These are phyloP conservation scores for Bufotes viridis DNA, from an alignment of 2,797 vertebrate genomes.

Conservation along the genomic window DNA sequence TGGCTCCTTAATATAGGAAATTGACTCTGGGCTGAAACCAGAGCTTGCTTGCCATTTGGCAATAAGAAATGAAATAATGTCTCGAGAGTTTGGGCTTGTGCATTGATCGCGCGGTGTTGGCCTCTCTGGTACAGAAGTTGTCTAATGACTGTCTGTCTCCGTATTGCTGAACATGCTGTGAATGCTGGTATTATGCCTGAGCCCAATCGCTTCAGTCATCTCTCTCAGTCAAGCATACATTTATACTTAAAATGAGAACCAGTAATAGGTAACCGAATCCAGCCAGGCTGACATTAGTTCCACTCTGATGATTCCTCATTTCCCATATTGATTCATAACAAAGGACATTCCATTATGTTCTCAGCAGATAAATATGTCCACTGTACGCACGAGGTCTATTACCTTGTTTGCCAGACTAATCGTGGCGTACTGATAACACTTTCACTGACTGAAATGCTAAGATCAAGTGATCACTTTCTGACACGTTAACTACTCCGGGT, in stretches of 20 bases:
- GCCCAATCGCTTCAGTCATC: constrained; percentile 46
- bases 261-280: constrained; percentile 58
- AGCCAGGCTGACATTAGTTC: constrained; percentile 49
- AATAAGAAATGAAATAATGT: background rate
- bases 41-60: background rate
- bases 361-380: constrained; percentile 49
- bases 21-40: background rate
- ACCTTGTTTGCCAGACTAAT: constrained; percentile 49
- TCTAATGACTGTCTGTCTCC: constrained; percentile 48
- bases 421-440: constrained; percentile 16
- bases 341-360: constrained; percentile 53
- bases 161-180: constrained; percentile 29
- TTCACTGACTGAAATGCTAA: constrained; percentile 21
- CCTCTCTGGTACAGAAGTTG: constrained; percentile 1
- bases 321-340: constrained; percentile 58
- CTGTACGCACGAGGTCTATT: constrained; percentile 29
- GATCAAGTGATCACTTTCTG: constrained; percentile 12
- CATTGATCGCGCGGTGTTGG: background rate
- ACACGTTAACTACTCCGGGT: constrained; percentile 10
- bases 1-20: background rate
- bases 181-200: constrained; percentile 48
- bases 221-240: constrained; percentile 51
- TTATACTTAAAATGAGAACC: constrained; percentile 50
- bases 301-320: constrained; percentile 50
- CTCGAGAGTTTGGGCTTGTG: background rate